Conservation (phyloP, 2,113 vertebrate species). For the Cyprinodon variegatus region DNA sequence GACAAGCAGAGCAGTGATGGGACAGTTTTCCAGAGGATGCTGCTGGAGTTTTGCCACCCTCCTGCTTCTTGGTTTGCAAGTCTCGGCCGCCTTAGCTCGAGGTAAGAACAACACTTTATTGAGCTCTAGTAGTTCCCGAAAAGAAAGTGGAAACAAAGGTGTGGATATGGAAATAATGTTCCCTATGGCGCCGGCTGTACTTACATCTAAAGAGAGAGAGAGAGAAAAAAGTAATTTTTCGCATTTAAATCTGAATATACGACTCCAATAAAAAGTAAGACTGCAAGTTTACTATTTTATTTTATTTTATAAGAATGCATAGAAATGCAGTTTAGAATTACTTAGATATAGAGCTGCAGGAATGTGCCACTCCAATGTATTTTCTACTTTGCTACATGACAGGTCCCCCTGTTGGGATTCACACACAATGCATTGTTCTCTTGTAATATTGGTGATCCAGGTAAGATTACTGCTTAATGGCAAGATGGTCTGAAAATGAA, state of each 20-base stretch:
- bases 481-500: neutral
- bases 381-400: neutral
- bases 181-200: neutral
- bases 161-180: neutral
- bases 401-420: neutral
- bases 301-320: neutral
- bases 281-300: too few species aligned
- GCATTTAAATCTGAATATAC: neutral
- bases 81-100: slow-evolving; percentile 54
- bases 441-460: neutral
- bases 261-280: neutral
- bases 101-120: slow-evolving; percentile 57
- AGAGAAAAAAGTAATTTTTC: neutral
- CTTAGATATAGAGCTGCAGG: too few species aligned
- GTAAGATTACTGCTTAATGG: neutral
- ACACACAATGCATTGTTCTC: neutral
- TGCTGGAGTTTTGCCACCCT: slow-evolving; percentile 67
- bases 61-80: slow-evolving; percentile 53
- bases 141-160: slow-evolving; percentile 14
- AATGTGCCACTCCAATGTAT: neutral
- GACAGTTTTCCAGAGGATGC: slow-evolving; percentile 70
- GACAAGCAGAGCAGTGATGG: slow-evolving; percentile 66
- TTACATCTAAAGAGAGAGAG: neutral
- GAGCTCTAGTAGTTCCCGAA: neutral
- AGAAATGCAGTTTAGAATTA: too few species aligned